Evolutionary conservation across 2,888 invertebrate species (phyloP).

Genomic region (Ochropacha duplaris): DNA sequence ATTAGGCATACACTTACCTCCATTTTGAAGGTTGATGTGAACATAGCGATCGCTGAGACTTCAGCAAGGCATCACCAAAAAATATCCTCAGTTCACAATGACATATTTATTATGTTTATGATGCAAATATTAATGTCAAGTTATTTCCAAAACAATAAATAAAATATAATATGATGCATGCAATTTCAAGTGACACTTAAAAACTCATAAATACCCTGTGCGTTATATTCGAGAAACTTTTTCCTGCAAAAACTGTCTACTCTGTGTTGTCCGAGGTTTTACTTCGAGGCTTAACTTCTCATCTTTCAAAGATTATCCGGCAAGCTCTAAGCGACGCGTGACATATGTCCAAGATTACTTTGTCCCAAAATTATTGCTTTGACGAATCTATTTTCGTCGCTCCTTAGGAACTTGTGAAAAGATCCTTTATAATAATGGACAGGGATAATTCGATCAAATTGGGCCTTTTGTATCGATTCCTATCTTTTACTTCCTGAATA

Average conservation of each 20-base stretch:
- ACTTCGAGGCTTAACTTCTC: slow-evolving; percentile 18
- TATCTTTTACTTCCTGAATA: slow-evolving; percentile 4
- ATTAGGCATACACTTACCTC: too few species aligned
- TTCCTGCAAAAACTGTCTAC: slow-evolving; percentile 4
- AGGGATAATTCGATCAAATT: neutral
- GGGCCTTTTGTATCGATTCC: neutral
- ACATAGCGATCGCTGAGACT: too few species aligned
- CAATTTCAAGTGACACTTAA: too few species aligned
- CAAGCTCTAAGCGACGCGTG: slow-evolving; percentile 19
- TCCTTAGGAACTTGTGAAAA: neutral
- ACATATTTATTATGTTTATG: too few species aligned
- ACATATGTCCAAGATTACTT: slow-evolving; percentile 27
- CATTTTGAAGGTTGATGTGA: too few species aligned
- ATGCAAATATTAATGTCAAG: too few species aligned
- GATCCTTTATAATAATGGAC: neutral
- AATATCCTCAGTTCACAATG: too few species aligned
- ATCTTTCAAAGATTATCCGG: slow-evolving; percentile 22
- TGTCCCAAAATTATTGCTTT: slow-evolving; percentile 4
- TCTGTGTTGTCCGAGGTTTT: slow-evolving; percentile 19
- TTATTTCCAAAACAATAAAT: too few species aligned
- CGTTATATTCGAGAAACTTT: neutral
- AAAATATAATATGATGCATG: too few species aligned
- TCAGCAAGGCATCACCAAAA: too few species aligned
- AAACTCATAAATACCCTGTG: neutral
- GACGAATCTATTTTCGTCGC: neutral